phyloP scores from a whole-genome alignment of 2,888 invertebrate species.

The Scaptomyza cyrtandrae region DNA sequence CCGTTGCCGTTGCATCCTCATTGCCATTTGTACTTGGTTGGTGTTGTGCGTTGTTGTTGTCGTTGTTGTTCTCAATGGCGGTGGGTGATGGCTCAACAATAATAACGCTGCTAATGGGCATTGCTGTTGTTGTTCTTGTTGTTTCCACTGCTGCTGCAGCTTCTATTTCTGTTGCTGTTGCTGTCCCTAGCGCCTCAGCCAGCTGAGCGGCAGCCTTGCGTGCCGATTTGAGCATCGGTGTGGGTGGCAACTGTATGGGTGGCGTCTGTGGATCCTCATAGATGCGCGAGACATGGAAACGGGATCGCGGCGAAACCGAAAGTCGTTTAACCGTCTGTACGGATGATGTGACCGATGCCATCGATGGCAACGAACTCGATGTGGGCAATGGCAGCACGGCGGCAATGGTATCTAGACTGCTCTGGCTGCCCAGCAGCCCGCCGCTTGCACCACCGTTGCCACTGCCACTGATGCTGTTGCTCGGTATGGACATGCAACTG shows the following conservation, averaged over 20 bases:
- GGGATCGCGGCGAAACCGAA: constrained; percentile 83
- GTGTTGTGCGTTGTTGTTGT: constrained; percentile 32
- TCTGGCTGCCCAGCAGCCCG: constrained; percentile 50
- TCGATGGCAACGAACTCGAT: constrained; percentile 81
- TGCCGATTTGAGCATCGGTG: constrained; percentile 73
- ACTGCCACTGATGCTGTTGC: neutral
- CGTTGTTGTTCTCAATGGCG: constrained; percentile 4
- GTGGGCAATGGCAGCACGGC: constrained; percentile 67
- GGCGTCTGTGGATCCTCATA: constrained; percentile 83
- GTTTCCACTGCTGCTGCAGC: constrained; percentile 11
- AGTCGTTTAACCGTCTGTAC: constrained; percentile 82
- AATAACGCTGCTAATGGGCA: constrained; percentile 64
- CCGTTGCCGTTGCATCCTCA: neutral
- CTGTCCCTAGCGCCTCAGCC: constrained; percentile 38
- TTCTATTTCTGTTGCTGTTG: constrained; percentile 5
- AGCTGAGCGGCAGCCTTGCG: constrained; percentile 56
- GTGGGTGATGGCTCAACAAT: constrained; percentile 60
- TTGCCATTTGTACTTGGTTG: constrained; percentile 45
- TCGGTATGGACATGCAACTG: constrained; percentile 70
- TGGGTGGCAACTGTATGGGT: constrained; percentile 80
- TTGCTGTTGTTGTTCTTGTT: constrained; percentile 13
- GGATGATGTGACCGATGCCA: constrained; percentile 81
- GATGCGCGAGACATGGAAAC: constrained; percentile 82
- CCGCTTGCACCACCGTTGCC: constrained; percentile 20
- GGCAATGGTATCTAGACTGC: constrained; percentile 37